Percentiles rank a stretch among this genome's conserved stretches.
Conservation (phyloP, 2,797 vertebrate genomes). For the Sparus aurata region DNA sequence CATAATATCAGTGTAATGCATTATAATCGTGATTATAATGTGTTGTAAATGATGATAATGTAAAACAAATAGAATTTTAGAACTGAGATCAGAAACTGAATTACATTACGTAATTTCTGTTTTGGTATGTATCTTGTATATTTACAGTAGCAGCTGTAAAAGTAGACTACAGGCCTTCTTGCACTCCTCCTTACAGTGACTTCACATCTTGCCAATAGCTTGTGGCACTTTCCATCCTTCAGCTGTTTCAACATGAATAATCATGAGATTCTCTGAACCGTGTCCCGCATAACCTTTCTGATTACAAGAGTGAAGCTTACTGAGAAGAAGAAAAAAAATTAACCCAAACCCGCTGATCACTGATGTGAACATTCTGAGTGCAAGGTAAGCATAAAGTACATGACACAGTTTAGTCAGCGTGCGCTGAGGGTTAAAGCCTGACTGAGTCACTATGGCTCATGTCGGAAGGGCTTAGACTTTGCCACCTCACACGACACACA, state of each 20-base stretch:
- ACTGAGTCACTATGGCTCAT: constrained; percentile 70
- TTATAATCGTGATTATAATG: too few species aligned
- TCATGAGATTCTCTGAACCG: constrained; percentile 44
- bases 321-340: constrained; percentile 1
- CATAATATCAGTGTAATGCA: too few species aligned
- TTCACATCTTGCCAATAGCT: constrained; percentile 31
- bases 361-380: constrained; percentile 45
- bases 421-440: constrained; percentile 61
- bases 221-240: constrained; percentile 42
- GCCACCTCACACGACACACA: constrained; percentile 67
- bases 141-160: constrained; percentile 15
- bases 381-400: constrained; percentile 45
- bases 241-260: constrained; percentile 51
- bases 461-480: constrained; percentile 72
- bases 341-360: constrained; percentile 17
- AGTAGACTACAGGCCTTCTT: neutral
- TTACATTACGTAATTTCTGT: neutral
- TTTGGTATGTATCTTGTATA: neutral
- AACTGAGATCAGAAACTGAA: neutral
- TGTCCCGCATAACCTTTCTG: constrained; percentile 40
- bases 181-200: constrained; percentile 24
- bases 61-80: too few species aligned
- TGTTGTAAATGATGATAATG: neutral
- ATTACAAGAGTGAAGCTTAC: constrained; percentile 23
- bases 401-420: constrained; percentile 51